Evolutionary conservation across 2,888 invertebrate genomes (phyloP).

Genomic region (Pyrochroa serraticornis): DNA sequence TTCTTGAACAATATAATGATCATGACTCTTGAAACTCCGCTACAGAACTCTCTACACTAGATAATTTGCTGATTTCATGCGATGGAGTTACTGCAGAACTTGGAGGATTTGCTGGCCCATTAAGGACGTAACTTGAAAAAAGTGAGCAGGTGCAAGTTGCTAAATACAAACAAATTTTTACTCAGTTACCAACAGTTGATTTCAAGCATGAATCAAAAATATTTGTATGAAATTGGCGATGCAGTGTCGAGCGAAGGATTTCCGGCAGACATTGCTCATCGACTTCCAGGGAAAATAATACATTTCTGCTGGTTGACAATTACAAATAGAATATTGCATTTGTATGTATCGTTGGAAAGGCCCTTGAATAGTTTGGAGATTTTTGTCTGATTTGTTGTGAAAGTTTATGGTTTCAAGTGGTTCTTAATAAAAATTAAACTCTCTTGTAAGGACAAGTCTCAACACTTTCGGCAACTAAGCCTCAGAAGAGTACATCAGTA

Average conservation of each 20-base stretch:
- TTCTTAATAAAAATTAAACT: conserved; percentile 1
- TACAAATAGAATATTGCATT: conserved; percentile 1
- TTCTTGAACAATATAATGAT: no score
- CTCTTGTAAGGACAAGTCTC: background rate
- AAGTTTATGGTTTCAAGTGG: background rate
- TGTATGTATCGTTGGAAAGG: background rate
- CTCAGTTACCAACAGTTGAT: background rate
- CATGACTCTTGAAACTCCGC: background rate
- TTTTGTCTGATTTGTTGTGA: background rate
- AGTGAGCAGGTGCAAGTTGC: background rate
- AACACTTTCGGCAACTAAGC: background rate
- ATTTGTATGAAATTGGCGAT: conserved; percentile 5
- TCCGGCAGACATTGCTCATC: background rate
- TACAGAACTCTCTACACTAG: background rate
- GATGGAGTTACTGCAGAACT: background rate
- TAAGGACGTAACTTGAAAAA: background rate
- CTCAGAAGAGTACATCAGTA: background rate
- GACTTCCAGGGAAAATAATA: conserved; percentile 4
- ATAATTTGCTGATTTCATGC: conserved; percentile 1
- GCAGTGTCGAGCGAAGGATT: background rate
- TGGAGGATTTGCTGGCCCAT: background rate
- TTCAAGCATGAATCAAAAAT: conserved; percentile 1
- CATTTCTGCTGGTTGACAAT: background rate
- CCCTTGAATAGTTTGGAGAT: background rate
- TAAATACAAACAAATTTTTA: background rate